phyloP scores from a whole-genome alignment of 2,113 vertebrate genomes.

The Myocastor coypus region DNA sequence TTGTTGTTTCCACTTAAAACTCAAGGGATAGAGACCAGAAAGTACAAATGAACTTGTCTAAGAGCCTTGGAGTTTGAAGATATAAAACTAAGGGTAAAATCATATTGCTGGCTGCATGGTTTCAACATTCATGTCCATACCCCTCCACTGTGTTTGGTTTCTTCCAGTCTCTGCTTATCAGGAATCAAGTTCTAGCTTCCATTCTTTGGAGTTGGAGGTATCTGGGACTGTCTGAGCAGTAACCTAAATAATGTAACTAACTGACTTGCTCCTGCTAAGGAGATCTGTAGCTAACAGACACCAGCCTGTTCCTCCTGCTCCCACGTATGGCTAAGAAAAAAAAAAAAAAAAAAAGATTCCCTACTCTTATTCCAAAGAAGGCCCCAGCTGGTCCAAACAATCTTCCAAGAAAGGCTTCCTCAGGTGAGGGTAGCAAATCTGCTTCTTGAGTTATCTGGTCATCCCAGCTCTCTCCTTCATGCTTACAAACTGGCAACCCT shows the following conservation, averaged over 20 bases:
- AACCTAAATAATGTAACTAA: not conserved
- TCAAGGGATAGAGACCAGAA: conserved; percentile 8
- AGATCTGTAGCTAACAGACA: not conserved
- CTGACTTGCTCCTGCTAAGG: conserved; percentile 10
- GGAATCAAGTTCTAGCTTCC: not conserved
- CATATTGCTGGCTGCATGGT: not conserved
- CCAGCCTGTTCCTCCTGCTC: fast-evolving
- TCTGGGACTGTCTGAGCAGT: conserved; percentile 29
- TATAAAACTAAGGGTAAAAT: not conserved
- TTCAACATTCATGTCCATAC: not conserved
- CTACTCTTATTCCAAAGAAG: not conserved
- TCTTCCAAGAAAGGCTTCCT: not conserved
- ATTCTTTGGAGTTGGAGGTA: not conserved
- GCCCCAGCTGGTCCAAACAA: not conserved
- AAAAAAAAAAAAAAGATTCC: not conserved
- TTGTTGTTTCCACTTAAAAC: conserved; percentile 9
- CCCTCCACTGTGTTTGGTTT: not conserved
- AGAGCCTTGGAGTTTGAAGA: conserved; percentile 11
- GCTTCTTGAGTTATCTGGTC: not conserved
- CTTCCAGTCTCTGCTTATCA: not conserved
- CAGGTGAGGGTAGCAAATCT: not conserved
- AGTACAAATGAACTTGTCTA: not conserved
- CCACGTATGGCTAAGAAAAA: not conserved
- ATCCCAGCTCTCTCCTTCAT: not conserved
- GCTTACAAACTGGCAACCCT: conserved; percentile 24